phyloP scores from a whole-genome alignment of 2,797 vertebrate genomes.

The Linurgus olivaceus region DNA sequence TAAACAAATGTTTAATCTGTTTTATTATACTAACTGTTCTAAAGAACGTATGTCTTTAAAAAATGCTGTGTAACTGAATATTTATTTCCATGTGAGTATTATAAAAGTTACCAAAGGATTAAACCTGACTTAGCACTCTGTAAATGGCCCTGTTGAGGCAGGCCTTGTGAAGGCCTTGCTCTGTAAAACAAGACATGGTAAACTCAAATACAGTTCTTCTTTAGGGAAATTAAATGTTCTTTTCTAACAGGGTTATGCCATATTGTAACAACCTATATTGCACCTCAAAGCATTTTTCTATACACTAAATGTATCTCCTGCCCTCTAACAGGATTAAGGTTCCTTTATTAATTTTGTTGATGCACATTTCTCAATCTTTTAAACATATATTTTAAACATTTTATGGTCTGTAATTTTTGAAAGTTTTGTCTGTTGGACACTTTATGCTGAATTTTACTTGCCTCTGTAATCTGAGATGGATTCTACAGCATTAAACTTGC shows the following conservation, averaged over 20 bases:
- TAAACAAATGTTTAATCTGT: conserved; percentile 67
- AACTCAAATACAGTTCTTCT: conserved; percentile 79
- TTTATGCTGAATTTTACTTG: conserved; percentile 79
- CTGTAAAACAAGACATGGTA: conserved; percentile 67
- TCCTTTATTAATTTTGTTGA: conserved; percentile 77
- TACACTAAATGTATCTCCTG: conserved; percentile 74
- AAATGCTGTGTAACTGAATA: conserved; percentile 78
- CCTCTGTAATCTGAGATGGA: conserved; percentile 78
- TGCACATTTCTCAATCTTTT: conserved; percentile 76
- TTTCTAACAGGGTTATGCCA: conserved; percentile 78
- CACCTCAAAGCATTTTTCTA: conserved; percentile 74
- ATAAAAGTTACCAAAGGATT: conserved; percentile 89
- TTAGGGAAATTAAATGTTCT: conserved; percentile 72
- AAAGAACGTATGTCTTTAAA: conserved; percentile 69
- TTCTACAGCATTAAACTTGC: conserved; percentile 77
- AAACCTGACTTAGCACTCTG: conserved; percentile 68
- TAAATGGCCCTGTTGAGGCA: conserved; percentile 63
- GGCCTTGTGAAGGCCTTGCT: conserved; percentile 54
- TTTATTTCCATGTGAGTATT: conserved; percentile 86
- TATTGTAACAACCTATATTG: conserved; percentile 63
- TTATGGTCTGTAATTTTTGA: conserved; percentile 81
- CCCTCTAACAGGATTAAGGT: conserved; percentile 73
- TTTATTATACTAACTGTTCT: conserved; percentile 76
- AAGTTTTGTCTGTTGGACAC: conserved; percentile 76
- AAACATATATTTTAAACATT: conserved; percentile 82